Base-by-base conservation (phyloP, 2,113 vertebrate species). In the Ameiurus melas region DNA sequence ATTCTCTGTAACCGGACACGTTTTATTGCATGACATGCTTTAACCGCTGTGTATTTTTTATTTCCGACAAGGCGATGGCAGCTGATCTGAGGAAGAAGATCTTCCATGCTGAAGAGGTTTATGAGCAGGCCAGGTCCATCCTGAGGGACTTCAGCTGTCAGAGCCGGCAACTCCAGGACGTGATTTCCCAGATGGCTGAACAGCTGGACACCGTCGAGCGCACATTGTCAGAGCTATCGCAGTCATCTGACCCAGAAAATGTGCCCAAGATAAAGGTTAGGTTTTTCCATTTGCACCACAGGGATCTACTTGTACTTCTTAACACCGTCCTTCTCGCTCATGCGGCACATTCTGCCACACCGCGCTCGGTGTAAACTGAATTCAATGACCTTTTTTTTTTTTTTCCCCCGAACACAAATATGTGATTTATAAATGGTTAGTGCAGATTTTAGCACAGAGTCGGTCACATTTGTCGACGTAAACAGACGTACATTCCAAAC, bases 21-120 rank as follows among this genome's bases (percentile, higher is more conserved):
- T 47, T 55, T 20, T 9, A 70, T 30, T 5, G 39, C 2, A 4
- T 2, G 71, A 9, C 51, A 2, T 30, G 20, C 36, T 53, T 39
- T n/a, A 58, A 17, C 33, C 53, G 39, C 53, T 39, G 39, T 68
- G 8, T 57, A 39, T 70, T 66, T 30, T 3, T n/a, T n/a, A n/a
- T n/a, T 78, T 55, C 78, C n/a, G 43, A 22, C 30, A 92, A 99
- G 98, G 97, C 97, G 83, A 91, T 99, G 91, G 97, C 97, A 92
- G 96, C 96, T n/a, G 97, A 98, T 90, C 93, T 99, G 89, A 96
- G 92, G 91, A 97, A 97, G 93, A 98, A 98, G 90, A 86, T 99
- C 91, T 94, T 95, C 83, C 97, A 97, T 10, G 95, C 96, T 3
- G 97, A 95, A 91, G 97, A 97, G 92, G 93, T 96, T 55, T 96